Conservation (phyloP, 2,113 vertebrate genomes). For the Mustela lutreola region DNA sequence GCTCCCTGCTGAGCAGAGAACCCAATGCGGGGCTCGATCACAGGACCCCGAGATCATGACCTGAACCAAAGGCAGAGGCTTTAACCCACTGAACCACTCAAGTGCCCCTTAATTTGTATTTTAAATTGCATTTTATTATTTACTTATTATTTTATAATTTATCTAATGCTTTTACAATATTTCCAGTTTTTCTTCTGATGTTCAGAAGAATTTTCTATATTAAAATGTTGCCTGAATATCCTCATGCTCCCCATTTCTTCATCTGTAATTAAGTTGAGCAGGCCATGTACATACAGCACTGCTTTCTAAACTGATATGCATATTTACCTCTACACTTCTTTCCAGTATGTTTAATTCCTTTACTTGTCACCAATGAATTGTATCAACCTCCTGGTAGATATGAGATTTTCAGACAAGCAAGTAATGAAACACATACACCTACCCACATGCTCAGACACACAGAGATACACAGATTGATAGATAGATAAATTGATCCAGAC, state of each 20-base stretch:
- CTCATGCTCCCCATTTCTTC: neutral
- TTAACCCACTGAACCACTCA: too few species aligned
- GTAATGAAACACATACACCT: neutral
- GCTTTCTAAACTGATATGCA: neutral
- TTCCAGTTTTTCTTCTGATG: too few species aligned
- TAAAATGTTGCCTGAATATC: neutral
- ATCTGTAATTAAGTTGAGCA: constrained; percentile 35
- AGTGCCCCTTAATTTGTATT: neutral
- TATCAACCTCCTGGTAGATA: neutral
- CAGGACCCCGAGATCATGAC: too few species aligned
- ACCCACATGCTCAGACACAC: neutral
- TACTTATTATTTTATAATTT: too few species aligned
- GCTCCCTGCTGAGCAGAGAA: too few species aligned
- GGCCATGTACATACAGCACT: neutral
- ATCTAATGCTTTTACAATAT: too few species aligned
- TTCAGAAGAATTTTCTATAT: neutral
- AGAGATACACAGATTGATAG: neutral
- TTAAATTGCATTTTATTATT: too few species aligned
- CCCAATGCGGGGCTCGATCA: too few species aligned
- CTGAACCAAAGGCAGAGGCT: too few species aligned
- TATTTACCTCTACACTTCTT: neutral
- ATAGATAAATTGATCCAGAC: neutral
- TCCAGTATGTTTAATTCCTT: neutral
- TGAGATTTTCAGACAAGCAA: neutral
- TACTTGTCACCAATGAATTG: neutral